Base-by-base conservation (phyloP, 1,140 invertebrate species). In the Glossosoma conforme region DNA sequence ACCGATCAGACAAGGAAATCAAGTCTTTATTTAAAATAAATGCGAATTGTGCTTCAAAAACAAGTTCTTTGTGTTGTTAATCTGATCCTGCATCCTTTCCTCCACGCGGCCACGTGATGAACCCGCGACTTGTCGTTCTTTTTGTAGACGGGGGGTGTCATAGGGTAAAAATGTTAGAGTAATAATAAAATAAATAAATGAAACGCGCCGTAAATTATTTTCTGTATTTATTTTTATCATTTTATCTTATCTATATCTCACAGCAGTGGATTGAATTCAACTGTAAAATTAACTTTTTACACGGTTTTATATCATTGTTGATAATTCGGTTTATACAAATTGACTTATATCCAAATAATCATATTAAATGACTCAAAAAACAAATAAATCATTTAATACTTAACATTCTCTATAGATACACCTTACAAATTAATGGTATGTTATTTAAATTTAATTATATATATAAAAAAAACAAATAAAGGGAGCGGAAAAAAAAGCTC, bases 261-360 rank as follows among this genome's bases (percentile, higher is more conserved):
- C 55, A 57, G 55, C 50, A 41, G 55, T 57, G 55, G 45, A 49
- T 49, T 53, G 32, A 53, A 49, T 47, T 49, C 45, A 36, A 32
- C 48, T 40, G 36, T 37, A n/a, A 49, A 52, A 20, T 33, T 48
- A 44, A 35, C 33, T 49, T 48, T 52, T 46, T 52, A 49, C 44
- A 57, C 24, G 37, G 25, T 44, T 33, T 30, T 14, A 19, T 22
- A 33, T 49, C 37, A 38, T 37, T 47, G 25, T 21, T 47, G 46
- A 53, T 57, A 57, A 57, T 53, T 57, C 50, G 50, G 50, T 53
- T 57, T 53, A 49, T 57, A 53, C 45, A 53, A 53, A 50, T 52
- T 21, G 46, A 54, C 44, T 46, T 52, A 54, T 36, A n/a, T n/a
- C n/a, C n/a, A n/a, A n/a, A n/a, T n/a, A n/a, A n/a, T n/a, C n/a